phyloP scores from a whole-genome alignment of 2,888 invertebrate species.

The Copidosoma aretas region DNA sequence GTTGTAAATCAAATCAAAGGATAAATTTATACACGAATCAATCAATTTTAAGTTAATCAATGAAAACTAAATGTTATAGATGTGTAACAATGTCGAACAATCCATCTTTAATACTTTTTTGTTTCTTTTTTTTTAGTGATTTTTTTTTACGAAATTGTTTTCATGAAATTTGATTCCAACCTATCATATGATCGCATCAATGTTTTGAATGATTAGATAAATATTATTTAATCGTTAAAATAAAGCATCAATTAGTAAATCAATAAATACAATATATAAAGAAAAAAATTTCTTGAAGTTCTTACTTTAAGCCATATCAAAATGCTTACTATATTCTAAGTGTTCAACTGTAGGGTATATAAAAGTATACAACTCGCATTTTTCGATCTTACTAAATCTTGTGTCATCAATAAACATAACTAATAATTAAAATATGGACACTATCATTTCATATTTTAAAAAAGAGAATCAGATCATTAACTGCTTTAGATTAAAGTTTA shows the following conservation, averaged over 20 bases:
- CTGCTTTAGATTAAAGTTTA: conserved; percentile 14
- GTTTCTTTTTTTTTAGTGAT: no score
- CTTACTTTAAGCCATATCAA: neutral
- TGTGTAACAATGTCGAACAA: conserved; percentile 25
- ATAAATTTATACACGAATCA: conserved; percentile 9
- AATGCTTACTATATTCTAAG: conserved; percentile 20
- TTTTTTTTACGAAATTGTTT: no score
- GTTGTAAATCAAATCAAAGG: conserved; percentile 11
- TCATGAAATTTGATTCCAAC: no score
- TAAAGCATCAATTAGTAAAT: no score
- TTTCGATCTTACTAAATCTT: conserved; percentile 18
- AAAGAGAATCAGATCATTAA: neutral
- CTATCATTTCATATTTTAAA: neutral
- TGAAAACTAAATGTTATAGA: conserved; percentile 28
- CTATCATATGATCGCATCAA: no score
- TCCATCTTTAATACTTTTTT: conserved; percentile 7
- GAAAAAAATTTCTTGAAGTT: neutral
- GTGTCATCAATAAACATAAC: conserved; percentile 12
- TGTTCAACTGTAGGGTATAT: conserved; percentile 21
- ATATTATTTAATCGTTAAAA: no score
- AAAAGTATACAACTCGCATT: conserved; percentile 1
- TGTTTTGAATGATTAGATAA: no score
- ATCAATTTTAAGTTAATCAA: conserved; percentile 10
- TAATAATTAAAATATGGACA: conserved; percentile 16
- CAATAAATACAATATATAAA: no score